Base-by-base conservation (phyloP, 1,140 invertebrate species). In the Cotesia vestalis region DNA sequence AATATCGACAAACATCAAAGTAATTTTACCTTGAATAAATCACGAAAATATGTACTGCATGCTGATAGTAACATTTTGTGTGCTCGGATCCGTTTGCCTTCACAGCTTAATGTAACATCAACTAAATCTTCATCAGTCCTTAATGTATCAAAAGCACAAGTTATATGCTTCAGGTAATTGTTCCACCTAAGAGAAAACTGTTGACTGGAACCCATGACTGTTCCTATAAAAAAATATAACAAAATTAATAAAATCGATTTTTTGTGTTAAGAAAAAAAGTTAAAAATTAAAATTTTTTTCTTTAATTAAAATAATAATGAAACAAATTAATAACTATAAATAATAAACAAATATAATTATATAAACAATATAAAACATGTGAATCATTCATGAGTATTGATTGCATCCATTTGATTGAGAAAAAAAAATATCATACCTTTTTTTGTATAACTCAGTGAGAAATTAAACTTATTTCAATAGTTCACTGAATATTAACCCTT, bases 21-120 rank as follows among this genome's bases (percentile, higher is more conserved):
- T n/a, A 34, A 40, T 61, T 79, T 83, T 82, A 89, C 87, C 86
- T 92, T 92, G 86, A 95, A 92, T 80, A 95, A 91, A 83, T 94
- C 92, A 80, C 91, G 93, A 81, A 95, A 94, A 84, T 95, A 95
- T 75, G 90, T 91, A 75, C 93, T 94, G 80, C 94, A 95, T 3
- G 94, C 93, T 0, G 93, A 94, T 2, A 95, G 86, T n/a, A 95
- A 89, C 88, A 95, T 92, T 89, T 93, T 94, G 78, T 95, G 94
- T 35, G 94, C 94, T 78, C 92, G 92, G 59, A 96, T 92, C 84
- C 91, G 91, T 68, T 91, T 91, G 69, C 94, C 94, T 80, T 95
- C 94, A 79, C 94, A 95, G 81, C 93, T 94, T 69, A 95, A 85
- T 40, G 94, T 95, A 4, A 95, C 94, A 88, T 96, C 94, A 60